These are phyloP conservation scores for Percopsis transmontana DNA, from an alignment of 2,113 vertebrate species.

Conservation along the genomic window DNA sequence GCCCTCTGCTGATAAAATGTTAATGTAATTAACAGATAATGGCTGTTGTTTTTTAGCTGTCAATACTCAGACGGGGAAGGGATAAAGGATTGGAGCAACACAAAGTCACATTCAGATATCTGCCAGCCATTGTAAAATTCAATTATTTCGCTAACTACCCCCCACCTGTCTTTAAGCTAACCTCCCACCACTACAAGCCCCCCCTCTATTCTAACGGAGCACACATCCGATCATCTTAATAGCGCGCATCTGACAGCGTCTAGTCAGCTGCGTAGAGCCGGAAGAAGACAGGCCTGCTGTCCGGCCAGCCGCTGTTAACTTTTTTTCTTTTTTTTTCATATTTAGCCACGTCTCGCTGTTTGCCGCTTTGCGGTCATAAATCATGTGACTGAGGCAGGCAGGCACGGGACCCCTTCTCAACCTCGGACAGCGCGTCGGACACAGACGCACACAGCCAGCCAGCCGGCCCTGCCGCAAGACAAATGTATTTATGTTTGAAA, in stretches of 20 bases:
- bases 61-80: conserved; percentile 78
- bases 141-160: conserved; percentile 76
- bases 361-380: conserved; percentile 69
- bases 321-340: conserved; percentile 34
- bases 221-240: too few species aligned
- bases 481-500: conserved; percentile 82
- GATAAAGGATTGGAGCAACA: conserved; percentile 79
- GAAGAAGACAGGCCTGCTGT: conserved; percentile 12
- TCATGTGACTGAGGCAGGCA: conserved; percentile 71
- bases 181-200: not conserved
- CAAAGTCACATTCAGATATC: conserved; percentile 88
- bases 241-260: not conserved
- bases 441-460: conserved; percentile 52
- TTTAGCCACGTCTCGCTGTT: conserved; percentile 47
- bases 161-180: conserved; percentile 31
- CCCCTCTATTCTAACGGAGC: not conserved
- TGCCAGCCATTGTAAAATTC: conserved; percentile 82
- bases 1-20: conserved; percentile 83
- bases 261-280: not conserved
- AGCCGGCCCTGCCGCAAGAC: conserved; percentile 70
- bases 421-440: conserved; percentile 67
- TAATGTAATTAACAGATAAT: conserved; percentile 90
- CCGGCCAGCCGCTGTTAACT: conserved; percentile 49
- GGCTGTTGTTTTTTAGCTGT: conserved; percentile 87
- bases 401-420: conserved; percentile 66